phyloP scores from a whole-genome alignment of 2,797 vertebrate species.

The Lagocephalus sceleratus region DNA sequence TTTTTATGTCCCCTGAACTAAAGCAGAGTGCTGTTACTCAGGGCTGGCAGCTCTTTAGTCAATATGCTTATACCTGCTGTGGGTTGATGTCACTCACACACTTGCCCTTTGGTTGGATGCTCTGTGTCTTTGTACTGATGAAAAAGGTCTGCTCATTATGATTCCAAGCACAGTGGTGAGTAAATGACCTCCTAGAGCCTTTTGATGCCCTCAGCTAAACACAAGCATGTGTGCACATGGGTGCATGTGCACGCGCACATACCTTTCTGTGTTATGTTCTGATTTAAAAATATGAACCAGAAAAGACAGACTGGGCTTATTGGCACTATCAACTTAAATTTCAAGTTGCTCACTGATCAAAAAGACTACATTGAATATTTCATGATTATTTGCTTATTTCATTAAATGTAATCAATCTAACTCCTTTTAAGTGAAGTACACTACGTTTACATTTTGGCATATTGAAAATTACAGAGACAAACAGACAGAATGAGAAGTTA shows the following conservation, averaged over 20 bases:
- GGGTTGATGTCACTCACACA: conserved; percentile 49
- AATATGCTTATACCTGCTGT: conserved; percentile 28
- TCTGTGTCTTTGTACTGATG: conserved; percentile 64
- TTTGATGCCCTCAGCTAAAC: conserved; percentile 44
- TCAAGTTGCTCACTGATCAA: conserved; percentile 21
- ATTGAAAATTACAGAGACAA: too few relatives aligned
- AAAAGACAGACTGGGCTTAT: conserved; percentile 21
- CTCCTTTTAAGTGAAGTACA: too few relatives aligned
- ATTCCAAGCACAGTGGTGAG: conserved; percentile 69
- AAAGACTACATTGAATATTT: conserved; percentile 12
- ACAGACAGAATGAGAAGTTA: too few relatives aligned
- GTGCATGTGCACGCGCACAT: conserved; percentile 5
- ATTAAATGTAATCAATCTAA: conserved; percentile 32
- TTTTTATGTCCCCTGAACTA: conserved; percentile 20
- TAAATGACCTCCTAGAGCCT: conserved; percentile 60
- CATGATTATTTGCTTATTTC: conserved; percentile 18
- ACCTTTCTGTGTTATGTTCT: conserved; percentile 14
- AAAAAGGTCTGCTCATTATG: conserved; percentile 71
- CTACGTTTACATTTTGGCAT: too few relatives aligned
- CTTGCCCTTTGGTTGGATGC: conserved; percentile 52
- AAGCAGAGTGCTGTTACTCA: conserved; percentile 6
- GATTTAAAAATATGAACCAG: conserved; percentile 17
- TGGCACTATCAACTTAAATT: conserved; percentile 12
- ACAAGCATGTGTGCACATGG: conserved; percentile 7
- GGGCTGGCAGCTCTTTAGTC: conserved; percentile 28